These are phyloP conservation scores for Hemibagrus wyckioides DNA, from an alignment of 2,113 vertebrate species.

Conservation along the genomic window DNA sequence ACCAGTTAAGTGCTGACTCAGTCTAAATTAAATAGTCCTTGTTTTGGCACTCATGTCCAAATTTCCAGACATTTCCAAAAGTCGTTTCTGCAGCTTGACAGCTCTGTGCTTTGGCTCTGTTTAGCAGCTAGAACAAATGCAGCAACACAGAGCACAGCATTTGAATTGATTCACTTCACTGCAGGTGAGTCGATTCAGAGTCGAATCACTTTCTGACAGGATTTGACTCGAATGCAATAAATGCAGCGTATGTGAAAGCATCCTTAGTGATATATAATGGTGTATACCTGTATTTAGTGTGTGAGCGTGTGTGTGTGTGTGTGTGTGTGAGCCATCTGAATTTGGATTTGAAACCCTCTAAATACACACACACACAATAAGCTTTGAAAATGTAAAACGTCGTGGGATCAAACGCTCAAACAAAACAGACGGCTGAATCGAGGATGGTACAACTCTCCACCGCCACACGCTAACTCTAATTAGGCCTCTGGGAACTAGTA, in stretches of 20 bases:
- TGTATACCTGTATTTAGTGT: not conserved
- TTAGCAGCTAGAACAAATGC: not conserved
- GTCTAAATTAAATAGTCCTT: not conserved
- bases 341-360: not conserved
- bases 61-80: not conserved
- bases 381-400: not conserved
- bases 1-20: not conserved
- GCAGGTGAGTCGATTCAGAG: not conserved
- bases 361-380: not conserved
- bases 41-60: not conserved
- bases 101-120: not conserved
- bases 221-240: not conserved
- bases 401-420: slow-evolving; percentile 2
- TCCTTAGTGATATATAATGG: not conserved
- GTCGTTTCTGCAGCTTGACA: not conserved
- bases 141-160: not conserved
- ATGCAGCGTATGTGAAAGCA: not conserved
- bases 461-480: slow-evolving; percentile 34
- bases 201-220: no score
- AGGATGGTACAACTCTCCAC: not conserved
- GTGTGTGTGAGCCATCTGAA: not conserved
- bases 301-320: no score
- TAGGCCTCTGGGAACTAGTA: slow-evolving; percentile 41
- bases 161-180: no score
- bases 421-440: slow-evolving; percentile 3